Evolutionary conservation across 2,888 invertebrate genomes (phyloP), one percentile per base, ranked within the genome.

Genomic region (Ametastegia equiseti): DNA sequence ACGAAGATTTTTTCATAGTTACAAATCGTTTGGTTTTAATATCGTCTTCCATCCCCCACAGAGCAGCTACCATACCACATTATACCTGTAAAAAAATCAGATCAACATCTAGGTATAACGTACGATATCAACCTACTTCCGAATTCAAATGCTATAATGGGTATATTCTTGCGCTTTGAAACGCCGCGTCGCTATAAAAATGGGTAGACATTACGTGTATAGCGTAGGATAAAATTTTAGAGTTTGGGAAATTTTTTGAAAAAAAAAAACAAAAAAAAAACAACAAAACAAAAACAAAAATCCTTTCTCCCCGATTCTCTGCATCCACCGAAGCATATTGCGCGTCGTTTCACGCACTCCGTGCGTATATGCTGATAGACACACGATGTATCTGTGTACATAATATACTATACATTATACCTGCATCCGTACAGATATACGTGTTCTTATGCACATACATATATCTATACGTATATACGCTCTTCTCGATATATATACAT

Each of bases 261-360:
- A 42, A 42, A 42, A 42, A 42, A 42, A 2, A 42, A 42, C 7
- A 42, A 42, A 9, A 1, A 42, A 42, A 42, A 42, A 42, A 6
- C 42, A 42, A 42, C 7, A 42, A 42, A 42, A 42, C 7, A 2
- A 42, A 42, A 42, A 42, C 7, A 42, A 42, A 11, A 54, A 71
- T 45, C 30, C 71, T 71, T 71, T 23, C 45, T 71, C 71, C 27
- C 42, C 15, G 71, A 71, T 71, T 71, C 45, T 45, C 45, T 60
- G 30, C 60, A 13, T 19, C 11, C 65, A n/a, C 39, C 39, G 67
- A 36, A 36, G 19, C 39, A 23, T 67, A 42, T 67, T 67, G 67
- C 67, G 67, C 36, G 27, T 75, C 30, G 50, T 13, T 54, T 50
- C 75, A 75, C 75, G 54, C 75, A 45, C 45, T n/a, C 54, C 75